Base-by-base conservation (phyloP, 2,888 invertebrate species). In the Xestobium rufovillosum region DNA sequence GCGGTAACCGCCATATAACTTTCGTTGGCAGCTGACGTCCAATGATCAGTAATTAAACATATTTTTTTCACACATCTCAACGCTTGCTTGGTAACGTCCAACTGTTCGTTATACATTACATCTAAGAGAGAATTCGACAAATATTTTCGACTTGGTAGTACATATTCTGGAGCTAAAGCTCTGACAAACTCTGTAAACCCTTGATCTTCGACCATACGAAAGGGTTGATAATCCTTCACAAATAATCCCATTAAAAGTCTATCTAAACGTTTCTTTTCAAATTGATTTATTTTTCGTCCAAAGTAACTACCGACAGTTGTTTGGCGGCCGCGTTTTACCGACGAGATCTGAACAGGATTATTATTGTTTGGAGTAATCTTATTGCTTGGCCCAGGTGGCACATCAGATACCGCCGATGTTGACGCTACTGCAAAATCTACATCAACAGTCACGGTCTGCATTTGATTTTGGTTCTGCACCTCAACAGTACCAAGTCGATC, bases 11-110 rank as follows among this genome's bases (percentile, higher is more conserved):
- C 49, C 16, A 55, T 41, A 45, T 37, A 53, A 37, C 48, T 48
- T 26, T 55, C 51, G 33, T 41, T 49, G 27, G 45, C 52, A 3
- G 33, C 23, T 4, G 57, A 59, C n/a, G 54, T 54, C 23, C 23
- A 19, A n/a, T 19, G 23, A n/a, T 19, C 23, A 8, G 23, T 19
- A 19, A n/a, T 19, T 8, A 19, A 8, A n/a, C 23, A 19, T 19
- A 19, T n/a, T 8, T n/a, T n/a, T 19, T 19, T 19, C n/a, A 19
- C n/a, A 8, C n/a, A 8, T 8, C 23, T 8, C n/a, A 19, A 19
- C 23, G 6, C 6, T 19, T 19, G 23, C 23, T 8, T 8, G 6
- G n/a, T 6, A 19, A 19, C n/a, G 6, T 19, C 23, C 23, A 8
- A 8, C 23, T n/a, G 6, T n/a, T 19, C 23, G 6, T 19, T n/a